These are phyloP conservation scores for Cephalopterus ornatus DNA, from an alignment of 2,113 vertebrate species.

Conservation along the genomic window DNA sequence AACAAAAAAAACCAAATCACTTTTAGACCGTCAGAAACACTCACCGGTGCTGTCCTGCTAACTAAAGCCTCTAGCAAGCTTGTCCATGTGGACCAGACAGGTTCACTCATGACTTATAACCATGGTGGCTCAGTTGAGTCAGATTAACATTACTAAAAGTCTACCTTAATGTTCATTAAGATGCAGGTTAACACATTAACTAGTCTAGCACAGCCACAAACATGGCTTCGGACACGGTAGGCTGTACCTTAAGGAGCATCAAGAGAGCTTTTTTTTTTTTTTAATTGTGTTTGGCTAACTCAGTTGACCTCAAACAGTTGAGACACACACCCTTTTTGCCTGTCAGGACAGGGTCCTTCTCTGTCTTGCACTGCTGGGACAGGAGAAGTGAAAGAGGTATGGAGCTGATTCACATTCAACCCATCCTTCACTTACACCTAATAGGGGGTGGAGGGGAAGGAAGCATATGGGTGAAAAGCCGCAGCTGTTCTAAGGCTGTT, in stretches of 20 bases:
- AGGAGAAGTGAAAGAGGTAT: conserved; percentile 15
- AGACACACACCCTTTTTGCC: conserved; percentile 62
- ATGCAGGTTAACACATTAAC: not conserved
- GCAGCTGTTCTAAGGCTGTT: conserved; percentile 26
- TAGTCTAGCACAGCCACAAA: not conserved
- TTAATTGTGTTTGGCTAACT: conserved; percentile 47
- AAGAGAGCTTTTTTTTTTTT: not conserved
- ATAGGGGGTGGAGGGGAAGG: not conserved
- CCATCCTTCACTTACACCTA: conserved; percentile 15
- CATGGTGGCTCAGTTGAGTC: not conserved
- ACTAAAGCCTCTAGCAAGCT: conserved; percentile 1
- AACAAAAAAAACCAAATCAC: not conserved
- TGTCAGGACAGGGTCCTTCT: conserved; percentile 54
- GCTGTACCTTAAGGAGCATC: conserved; percentile 17
- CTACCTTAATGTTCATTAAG: not conserved
- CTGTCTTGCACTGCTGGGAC: conserved; percentile 21
- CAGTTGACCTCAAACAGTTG: conserved; percentile 49
- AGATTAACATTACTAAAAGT: conserved; percentile 16
- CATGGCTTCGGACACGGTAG: rapidly evolving
- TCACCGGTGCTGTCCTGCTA: not conserved
- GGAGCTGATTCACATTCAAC: conserved; percentile 55
- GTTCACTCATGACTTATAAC: not conserved
- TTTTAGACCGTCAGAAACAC: not conserved
- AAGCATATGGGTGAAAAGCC: conserved; percentile 20
- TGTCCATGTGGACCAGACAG: not conserved